phyloP scores from a whole-genome alignment of 2,113 vertebrate genomes.

The Rhinogobius similis region DNA sequence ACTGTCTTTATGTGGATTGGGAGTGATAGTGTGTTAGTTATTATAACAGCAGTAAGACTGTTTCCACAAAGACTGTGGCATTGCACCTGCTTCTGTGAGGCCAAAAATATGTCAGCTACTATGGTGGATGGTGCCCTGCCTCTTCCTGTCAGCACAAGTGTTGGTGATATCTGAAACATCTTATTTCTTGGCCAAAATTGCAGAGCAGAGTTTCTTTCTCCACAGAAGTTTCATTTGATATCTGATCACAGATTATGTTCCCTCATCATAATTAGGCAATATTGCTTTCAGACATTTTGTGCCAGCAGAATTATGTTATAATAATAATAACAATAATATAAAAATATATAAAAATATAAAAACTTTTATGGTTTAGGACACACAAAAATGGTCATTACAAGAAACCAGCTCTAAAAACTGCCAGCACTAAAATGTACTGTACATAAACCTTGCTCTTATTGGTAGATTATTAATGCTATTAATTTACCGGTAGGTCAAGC shows the following conservation, averaged over 20 bases:
- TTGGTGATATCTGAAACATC: constrained; percentile 59
- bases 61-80: constrained; percentile 48
- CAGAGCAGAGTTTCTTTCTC: constrained; percentile 59
- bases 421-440: constrained; percentile 43
- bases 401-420: constrained; percentile 60
- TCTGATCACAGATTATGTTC: constrained; percentile 71
- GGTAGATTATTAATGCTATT: constrained; percentile 20
- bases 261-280: constrained; percentile 69
- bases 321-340: too few species aligned
- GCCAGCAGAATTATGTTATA: constrained; percentile 61
- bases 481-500: constrained; percentile 63
- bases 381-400: constrained; percentile 32
- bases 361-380: too few species aligned
- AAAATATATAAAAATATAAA: too few species aligned
- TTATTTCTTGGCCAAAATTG: constrained; percentile 68
- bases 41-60: constrained; percentile 37
- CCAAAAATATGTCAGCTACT: constrained; percentile 47
- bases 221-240: constrained; percentile 67
- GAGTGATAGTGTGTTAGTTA: constrained; percentile 47
- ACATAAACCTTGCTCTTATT: constrained; percentile 21
- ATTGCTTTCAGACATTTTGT: constrained; percentile 50
- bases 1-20: constrained; percentile 57
- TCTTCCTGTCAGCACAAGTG: constrained; percentile 51
- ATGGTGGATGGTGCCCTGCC: constrained; percentile 47
- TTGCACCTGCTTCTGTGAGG: constrained; percentile 69